A percentile compares a stretch with the other conserved stretches of the same genome.
phyloP scores from a whole-genome alignment of 2,113 vertebrate genomes.

The Chionis minor region DNA sequence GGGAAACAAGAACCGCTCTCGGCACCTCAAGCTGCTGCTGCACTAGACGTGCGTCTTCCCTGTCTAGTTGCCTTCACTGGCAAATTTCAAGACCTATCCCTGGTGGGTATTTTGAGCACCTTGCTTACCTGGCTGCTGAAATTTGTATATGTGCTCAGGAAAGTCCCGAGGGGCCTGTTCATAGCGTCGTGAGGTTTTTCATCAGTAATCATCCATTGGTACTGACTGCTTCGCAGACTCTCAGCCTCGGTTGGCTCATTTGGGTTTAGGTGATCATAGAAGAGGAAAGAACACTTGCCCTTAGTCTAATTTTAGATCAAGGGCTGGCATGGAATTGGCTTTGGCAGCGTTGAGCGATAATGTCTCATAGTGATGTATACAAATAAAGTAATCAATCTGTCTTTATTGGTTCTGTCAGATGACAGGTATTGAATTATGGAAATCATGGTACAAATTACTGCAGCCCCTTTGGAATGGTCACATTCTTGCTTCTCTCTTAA shows the following conservation, averaged over 20 bases:
- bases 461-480: conserved; percentile 9
- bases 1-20: not conserved
- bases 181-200: not conserved
- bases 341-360: conserved; percentile 6
- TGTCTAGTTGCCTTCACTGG: not conserved
- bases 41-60: not conserved
- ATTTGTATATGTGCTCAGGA: not conserved
- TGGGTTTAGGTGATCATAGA: not conserved
- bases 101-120: not conserved
- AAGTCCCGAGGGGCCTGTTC: not conserved
- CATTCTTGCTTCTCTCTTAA: not conserved
- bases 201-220: not conserved
- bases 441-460: not conserved
- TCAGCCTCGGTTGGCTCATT: not conserved
- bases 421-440: conserved; percentile 19
- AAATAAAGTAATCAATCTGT: conserved; percentile 39
- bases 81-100: not conserved
- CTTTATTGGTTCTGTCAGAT: conserved; percentile 42
- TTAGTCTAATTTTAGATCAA: conserved; percentile 58
- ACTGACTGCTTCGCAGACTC: not conserved
- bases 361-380: not conserved
- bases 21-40: not conserved
- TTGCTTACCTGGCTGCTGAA: not conserved
- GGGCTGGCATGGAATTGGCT: conserved; percentile 32
- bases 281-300: conserved; percentile 34